Evolutionary conservation across 2,888 invertebrate genomes (phyloP).

Genomic region (Autographa pulchrina): DNA sequence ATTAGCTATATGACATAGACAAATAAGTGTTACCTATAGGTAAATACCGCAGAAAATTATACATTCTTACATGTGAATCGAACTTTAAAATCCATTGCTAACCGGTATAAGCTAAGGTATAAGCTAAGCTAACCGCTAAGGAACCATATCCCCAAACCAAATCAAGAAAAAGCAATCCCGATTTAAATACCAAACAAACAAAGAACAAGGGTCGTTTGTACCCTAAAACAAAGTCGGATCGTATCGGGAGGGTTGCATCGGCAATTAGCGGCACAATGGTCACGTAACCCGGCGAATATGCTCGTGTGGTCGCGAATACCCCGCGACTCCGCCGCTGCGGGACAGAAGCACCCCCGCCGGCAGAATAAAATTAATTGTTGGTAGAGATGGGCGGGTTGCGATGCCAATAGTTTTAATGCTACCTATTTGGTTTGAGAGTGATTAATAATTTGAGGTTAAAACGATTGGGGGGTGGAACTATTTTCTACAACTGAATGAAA

Average conservation of each 20-base stretch:
- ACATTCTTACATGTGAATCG: too few relatives aligned
- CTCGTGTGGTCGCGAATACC: conserved; percentile 64
- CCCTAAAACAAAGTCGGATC: conserved; percentile 43
- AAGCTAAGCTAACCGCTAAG: too few relatives aligned
- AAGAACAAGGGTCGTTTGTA: conserved; percentile 28
- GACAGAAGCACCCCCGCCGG: conserved; percentile 39
- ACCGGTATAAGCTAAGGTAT: too few relatives aligned
- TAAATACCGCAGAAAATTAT: too few relatives aligned
- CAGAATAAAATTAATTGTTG: conserved; percentile 51
- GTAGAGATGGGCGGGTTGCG: conserved; percentile 17
- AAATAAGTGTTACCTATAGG: too few relatives aligned
- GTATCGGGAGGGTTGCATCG: conserved; percentile 54
- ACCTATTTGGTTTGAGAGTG: conserved; percentile 3
- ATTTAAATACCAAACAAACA: conserved; percentile 26
- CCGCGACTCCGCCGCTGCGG: conserved; percentile 38
- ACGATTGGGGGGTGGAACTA: not conserved
- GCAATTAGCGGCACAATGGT: conserved; percentile 66
- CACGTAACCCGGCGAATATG: conserved; percentile 71
- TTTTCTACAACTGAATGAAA: too few relatives aligned
- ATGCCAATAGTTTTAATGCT: conserved; percentile 2
- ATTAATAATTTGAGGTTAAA: not conserved
- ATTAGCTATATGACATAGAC: too few relatives aligned
- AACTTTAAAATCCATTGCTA: too few relatives aligned
- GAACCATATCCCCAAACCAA: not conserved
- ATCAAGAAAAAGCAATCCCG: not conserved